phyloP scores from a whole-genome alignment of 2,797 vertebrate genomes.

The Pipistrellus nathusii region DNA sequence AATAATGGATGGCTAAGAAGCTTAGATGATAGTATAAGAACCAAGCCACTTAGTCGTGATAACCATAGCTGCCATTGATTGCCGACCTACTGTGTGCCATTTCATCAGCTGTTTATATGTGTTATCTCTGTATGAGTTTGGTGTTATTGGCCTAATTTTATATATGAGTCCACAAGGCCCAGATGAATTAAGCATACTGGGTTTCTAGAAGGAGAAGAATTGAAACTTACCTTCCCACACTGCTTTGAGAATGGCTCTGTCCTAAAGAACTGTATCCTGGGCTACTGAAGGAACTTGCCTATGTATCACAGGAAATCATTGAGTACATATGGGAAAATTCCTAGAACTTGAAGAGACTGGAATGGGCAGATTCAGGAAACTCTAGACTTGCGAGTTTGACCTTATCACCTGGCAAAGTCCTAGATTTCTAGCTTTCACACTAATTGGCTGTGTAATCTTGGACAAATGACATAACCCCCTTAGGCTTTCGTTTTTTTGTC shows the following conservation, averaged over 20 bases:
- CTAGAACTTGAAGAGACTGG: slow-evolving; percentile 11
- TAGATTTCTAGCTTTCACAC: not conserved
- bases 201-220: not conserved
- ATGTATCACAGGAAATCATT: not conserved
- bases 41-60: not conserved
- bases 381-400: not conserved
- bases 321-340: not conserved
- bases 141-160: not conserved
- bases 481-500: slow-evolving; percentile 14
- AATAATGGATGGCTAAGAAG: slow-evolving; percentile 18
- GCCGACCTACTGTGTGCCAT: not conserved
- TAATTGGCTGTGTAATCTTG: not conserved
- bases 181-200: not conserved
- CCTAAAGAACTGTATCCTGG: not conserved
- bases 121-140: not conserved
- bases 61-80: not conserved
- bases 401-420: slow-evolving; percentile 31
- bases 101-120: not conserved
- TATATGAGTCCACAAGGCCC: not conserved
- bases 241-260: not conserved
- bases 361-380: not conserved
- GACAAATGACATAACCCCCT: not conserved
- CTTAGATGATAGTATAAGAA: not conserved
- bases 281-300: not conserved
- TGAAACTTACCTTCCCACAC: not conserved